Percentiles rank a stretch among this genome's conserved stretches.
These are phyloP conservation scores for Erethizon dorsatum DNA, from an alignment of 2,797 vertebrate species.

Conservation along the genomic window DNA sequence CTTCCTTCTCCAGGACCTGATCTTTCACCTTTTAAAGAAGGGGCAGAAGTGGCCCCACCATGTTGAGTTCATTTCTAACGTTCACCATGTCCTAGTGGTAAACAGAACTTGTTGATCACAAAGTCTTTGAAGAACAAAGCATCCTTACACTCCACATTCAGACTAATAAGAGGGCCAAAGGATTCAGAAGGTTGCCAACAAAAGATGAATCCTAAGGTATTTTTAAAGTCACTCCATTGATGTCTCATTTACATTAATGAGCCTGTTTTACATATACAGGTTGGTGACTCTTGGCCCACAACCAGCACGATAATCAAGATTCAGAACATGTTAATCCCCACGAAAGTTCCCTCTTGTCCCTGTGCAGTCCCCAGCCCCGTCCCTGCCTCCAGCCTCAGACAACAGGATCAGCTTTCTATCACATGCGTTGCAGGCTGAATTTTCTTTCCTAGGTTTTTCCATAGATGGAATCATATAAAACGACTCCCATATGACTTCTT, in stretches of 20 bases:
- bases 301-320: neutral
- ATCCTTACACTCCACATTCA: neutral
- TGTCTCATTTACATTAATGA: neutral
- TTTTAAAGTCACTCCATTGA: neutral
- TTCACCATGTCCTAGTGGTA: neutral
- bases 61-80: neutral
- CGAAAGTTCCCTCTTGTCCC: neutral
- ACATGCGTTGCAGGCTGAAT: too few relatives aligned
- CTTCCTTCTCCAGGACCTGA: neutral
- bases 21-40: neutral
- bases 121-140: neutral
- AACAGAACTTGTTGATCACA: neutral
- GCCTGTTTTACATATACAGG: neutral
- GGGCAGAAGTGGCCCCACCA: rapidly evolving
- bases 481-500: neutral
- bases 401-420: neutral
- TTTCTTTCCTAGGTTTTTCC: neutral
- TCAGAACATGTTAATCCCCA: neutral
- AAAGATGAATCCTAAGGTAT: neutral
- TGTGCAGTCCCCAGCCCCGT: neutral
- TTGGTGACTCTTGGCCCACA: neutral
- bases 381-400: neutral
- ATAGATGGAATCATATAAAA: neutral
- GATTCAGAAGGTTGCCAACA: neutral
- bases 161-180: too few relatives aligned